Evolutionary conservation across 2,888 invertebrate species (phyloP).

Genomic region (Helleia helle): DNA sequence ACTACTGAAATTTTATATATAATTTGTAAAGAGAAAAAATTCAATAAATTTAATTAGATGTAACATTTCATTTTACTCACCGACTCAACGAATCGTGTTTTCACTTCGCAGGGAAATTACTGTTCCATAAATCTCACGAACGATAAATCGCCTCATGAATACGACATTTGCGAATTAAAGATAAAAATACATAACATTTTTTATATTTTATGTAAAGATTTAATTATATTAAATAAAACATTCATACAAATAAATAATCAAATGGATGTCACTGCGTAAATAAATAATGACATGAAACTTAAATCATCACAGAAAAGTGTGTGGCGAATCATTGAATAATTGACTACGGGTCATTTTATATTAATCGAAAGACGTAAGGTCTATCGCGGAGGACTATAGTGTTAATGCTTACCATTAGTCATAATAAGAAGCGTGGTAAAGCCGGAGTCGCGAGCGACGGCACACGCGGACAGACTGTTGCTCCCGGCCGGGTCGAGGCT

Average conservation of each 20-base stretch:
- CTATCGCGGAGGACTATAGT: conserved; percentile 21
- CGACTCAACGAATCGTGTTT: neutral
- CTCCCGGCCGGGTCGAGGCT: conserved; percentile 51
- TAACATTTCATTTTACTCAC: conserved; percentile 2
- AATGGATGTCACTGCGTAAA: conserved; percentile 35
- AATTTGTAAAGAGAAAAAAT: too few species aligned
- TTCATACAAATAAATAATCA: neutral
- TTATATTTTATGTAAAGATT: neutral
- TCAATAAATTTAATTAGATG: too few species aligned
- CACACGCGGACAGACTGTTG: conserved; percentile 70
- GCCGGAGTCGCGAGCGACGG: conserved; percentile 46
- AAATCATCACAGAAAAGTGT: conserved; percentile 51
- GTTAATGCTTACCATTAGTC: conserved; percentile 58
- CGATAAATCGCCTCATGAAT: neutral
- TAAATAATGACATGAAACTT: conserved; percentile 45
- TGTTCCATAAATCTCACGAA: conserved; percentile 1
- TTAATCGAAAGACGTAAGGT: conserved; percentile 6
- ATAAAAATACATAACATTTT: neutral
- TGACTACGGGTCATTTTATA: conserved; percentile 25
- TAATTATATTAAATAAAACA: neutral
- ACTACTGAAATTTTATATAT: too few species aligned
- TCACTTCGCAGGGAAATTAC: neutral
- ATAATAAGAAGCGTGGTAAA: conserved; percentile 45
- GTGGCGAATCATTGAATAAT: conserved; percentile 15
- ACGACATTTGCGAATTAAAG: neutral